These are phyloP conservation scores for Potorous gilbertii DNA, from an alignment of 2,797 vertebrate species.

Conservation along the genomic window DNA sequence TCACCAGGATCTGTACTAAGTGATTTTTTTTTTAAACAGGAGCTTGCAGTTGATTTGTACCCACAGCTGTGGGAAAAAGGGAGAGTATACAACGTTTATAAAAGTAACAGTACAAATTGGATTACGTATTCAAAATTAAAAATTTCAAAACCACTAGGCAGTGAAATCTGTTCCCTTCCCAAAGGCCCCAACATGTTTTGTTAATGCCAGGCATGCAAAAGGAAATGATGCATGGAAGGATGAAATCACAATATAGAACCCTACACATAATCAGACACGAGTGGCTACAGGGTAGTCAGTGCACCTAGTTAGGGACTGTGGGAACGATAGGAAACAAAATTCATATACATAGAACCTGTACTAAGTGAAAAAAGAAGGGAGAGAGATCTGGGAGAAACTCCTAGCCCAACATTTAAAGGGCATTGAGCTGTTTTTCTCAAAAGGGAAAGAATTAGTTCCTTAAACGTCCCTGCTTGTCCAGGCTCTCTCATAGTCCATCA, in stretches of 20 bases:
- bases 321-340: conserved; percentile 71
- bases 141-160: conserved; percentile 81
- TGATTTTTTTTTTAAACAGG: conserved; percentile 46
- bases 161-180: conserved; percentile 76
- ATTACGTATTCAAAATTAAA: conserved; percentile 82
- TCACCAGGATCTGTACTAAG: neutral
- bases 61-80: conserved; percentile 85
- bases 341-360: conserved; percentile 72
- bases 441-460: conserved; percentile 66
- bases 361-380: conserved; percentile 52
- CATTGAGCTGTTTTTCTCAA: conserved; percentile 58
- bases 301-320: conserved; percentile 69
- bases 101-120: conserved; percentile 69
- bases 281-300: conserved; percentile 73
- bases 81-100: conserved; percentile 46
- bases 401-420: conserved; percentile 76
- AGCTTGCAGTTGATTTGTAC: conserved; percentile 90
- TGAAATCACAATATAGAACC: conserved; percentile 78
- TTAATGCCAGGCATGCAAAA: conserved; percentile 75
- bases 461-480: conserved; percentile 72
- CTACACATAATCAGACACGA: conserved; percentile 72
- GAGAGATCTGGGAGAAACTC: conserved; percentile 66
- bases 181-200: conserved; percentile 77
- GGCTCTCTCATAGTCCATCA: conserved; percentile 69
- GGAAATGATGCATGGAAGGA: conserved; percentile 77